Percentiles rank a stretch among this genome's conserved stretches.
phyloP scores from a whole-genome alignment of 2,797 vertebrate species.

The Schizopygopsis pylzovi region DNA sequence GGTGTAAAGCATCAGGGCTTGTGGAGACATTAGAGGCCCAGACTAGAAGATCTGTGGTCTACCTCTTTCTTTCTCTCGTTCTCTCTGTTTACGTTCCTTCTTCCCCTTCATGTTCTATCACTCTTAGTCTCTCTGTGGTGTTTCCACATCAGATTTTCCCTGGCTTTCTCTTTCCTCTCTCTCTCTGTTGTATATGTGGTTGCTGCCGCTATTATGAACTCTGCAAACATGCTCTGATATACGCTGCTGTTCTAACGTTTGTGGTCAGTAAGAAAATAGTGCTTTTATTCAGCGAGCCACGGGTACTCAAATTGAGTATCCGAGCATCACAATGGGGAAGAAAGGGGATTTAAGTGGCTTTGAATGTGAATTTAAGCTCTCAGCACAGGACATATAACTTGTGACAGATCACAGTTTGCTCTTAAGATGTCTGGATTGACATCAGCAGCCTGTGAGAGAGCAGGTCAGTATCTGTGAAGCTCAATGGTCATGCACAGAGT shows the following conservation, averaged over 20 bases:
- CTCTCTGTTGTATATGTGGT: conserved; percentile 67
- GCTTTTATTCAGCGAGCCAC: neutral
- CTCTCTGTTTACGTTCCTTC: conserved; percentile 26
- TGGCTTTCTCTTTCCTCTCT: conserved; percentile 4
- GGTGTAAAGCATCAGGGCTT: conserved; percentile 15
- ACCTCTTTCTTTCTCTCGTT: conserved; percentile 30
- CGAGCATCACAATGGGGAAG: too few relatives aligned
- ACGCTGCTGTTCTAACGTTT: conserved; percentile 65
- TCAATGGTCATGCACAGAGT: conserved; percentile 5
- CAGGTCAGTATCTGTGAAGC: neutral
- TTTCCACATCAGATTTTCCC: conserved; percentile 28
- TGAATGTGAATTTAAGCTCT: neutral
- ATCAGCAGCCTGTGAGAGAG: neutral
- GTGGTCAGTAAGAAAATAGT: conserved; percentile 53
- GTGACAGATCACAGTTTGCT: conserved; percentile 21
- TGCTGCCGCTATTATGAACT: conserved; percentile 76
- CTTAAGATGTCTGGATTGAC: conserved; percentile 9
- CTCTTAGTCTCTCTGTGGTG: conserved; percentile 16
- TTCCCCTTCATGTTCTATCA: conserved; percentile 57
- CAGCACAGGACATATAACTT: neutral
- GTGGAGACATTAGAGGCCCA: conserved; percentile 26
- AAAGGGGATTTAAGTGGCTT: too few relatives aligned
- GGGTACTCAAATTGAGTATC: neutral
- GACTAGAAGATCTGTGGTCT: conserved; percentile 48
- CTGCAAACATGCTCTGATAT: conserved; percentile 70